Base-by-base conservation (phyloP, 1,140 invertebrate species). In the Augochlora pura region DNA sequence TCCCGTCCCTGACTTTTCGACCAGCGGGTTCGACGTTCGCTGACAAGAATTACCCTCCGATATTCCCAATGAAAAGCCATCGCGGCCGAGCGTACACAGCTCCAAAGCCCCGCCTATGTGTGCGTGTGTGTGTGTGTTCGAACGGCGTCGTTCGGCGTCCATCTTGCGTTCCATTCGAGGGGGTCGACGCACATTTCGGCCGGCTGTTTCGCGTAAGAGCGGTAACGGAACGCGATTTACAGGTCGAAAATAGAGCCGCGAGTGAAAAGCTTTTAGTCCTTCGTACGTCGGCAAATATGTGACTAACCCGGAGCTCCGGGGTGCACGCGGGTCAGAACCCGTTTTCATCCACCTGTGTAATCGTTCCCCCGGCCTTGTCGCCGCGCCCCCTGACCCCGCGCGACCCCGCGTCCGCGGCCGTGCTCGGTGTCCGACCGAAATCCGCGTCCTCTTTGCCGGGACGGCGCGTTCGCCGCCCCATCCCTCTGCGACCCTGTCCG, bases 211-310 rank as follows among this genome's bases (percentile, higher is more conserved):
- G 86, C 77, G 52, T 63, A 77, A 75, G 76, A 74, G 75, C 65
- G 63, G 78, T 80, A 87, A 88, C 72, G 70, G 81, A 90, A 83
- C 86, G 80, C 80, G 87, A 87, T 90, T 90, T 89, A 80, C 84
- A 80, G 68, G 80, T 82, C 70, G 84, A 87, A 90, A 91, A 90
- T 89, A 83, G 83, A 87, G 82, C 72, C 70, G 71, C 84, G 82
- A 83, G 81, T 82, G 82, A 89, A 90, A 90, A 90, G 89, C 89
- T 90, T 90, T 90, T 90, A 90, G 89, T 88, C 86, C 81, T 86
- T 86, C 81, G 81, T 86, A 84, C 79, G 83, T 89, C 81, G 77
- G 89, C 86, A 90, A 90, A 89, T 90, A 90, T 89, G 83, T 87
- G 85, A 87, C 83, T 86, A 86, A 83, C 80, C 74, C 77, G 76